These are phyloP conservation scores for Psophia crepitans DNA, from an alignment of 2,113 vertebrate genomes.

Conservation along the genomic window DNA sequence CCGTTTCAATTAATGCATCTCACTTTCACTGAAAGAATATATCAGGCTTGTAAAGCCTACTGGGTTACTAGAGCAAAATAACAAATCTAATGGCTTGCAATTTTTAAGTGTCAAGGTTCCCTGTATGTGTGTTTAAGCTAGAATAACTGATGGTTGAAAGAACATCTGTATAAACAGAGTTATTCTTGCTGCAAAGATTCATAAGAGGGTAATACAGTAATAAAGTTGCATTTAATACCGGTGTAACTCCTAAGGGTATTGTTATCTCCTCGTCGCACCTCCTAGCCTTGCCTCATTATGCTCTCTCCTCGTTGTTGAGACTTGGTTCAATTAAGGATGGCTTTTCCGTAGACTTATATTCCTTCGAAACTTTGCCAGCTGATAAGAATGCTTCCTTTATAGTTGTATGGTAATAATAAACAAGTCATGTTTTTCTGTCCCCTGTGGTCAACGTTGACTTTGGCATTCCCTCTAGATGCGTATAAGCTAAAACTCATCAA, in stretches of 20 bases:
- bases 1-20: constrained; percentile 67
- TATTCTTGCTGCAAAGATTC: constrained; percentile 48
- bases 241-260: constrained; percentile 35
- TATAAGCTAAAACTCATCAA: neutral
- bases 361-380: constrained; percentile 61
- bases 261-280: constrained; percentile 62
- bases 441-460: neutral
- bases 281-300: constrained; percentile 58
- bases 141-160: constrained; percentile 22
- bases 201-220: constrained; percentile 4
- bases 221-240: constrained; percentile 43
- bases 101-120: constrained; percentile 63
- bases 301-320: constrained; percentile 52
- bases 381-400: constrained; percentile 61
- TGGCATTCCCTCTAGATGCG: neutral
- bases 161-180: constrained; percentile 49
- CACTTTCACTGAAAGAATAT: constrained; percentile 66
- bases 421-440: neutral
- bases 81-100: neutral
- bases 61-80: constrained; percentile 24
- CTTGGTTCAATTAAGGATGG: constrained; percentile 57
- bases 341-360: constrained; percentile 61
- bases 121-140: neutral
- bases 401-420: constrained; percentile 32
- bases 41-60: constrained; percentile 17